Evolutionary conservation across 2,797 vertebrate species (phyloP).

Genomic region (Megaceryle alcyon): DNA sequence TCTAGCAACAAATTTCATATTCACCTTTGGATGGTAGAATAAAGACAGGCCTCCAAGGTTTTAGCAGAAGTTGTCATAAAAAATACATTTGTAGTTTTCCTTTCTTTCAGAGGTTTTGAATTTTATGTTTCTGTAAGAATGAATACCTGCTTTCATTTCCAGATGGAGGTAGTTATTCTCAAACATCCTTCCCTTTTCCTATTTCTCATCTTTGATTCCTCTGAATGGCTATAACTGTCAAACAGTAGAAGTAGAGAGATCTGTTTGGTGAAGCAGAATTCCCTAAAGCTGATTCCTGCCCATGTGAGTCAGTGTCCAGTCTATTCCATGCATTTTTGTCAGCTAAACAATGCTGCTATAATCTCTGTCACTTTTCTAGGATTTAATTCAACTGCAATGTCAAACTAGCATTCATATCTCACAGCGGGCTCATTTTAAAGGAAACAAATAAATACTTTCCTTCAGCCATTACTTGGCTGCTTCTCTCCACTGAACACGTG

Average conservation of each 20-base stretch:
- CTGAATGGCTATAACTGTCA: background rate
- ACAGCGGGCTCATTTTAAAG: background rate
- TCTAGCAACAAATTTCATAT: conserved; percentile 43
- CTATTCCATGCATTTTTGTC: background rate
- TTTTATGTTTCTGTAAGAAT: background rate
- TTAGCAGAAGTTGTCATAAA: conserved; percentile 20
- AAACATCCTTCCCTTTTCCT: background rate
- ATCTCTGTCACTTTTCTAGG: background rate
- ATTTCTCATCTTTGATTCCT: background rate
- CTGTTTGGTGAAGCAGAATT: background rate
- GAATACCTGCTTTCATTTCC: background rate
- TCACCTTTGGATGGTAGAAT: conserved; percentile 30
- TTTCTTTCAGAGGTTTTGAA: background rate
- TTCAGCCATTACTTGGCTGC: background rate
- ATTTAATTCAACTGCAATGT: conserved; percentile 15
- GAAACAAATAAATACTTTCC: background rate
- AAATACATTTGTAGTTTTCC: background rate
- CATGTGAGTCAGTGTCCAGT: background rate
- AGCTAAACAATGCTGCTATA: conserved; percentile 22
- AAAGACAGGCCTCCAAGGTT: conserved; percentile 38
- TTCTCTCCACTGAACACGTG: background rate
- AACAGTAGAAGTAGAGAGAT: conserved; percentile 6
- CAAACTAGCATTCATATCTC: background rate
- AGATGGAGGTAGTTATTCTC: background rate
- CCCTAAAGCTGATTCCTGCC: conserved; percentile 54